Evolutionary conservation across 35 echinoderm and acorn worm genomes (phyloP).

Genomic region (Lytechinus variegatus): DNA sequence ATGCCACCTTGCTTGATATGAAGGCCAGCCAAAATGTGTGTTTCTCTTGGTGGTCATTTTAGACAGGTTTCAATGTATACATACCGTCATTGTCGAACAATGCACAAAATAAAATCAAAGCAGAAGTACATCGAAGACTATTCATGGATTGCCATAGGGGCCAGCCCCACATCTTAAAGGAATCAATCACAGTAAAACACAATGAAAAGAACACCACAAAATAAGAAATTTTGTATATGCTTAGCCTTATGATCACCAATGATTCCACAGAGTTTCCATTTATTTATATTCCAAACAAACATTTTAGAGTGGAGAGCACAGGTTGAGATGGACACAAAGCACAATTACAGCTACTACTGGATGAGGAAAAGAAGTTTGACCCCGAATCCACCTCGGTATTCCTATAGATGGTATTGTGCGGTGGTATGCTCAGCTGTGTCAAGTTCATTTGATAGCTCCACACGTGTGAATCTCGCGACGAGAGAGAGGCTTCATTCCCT

Average conservation of each 20-base stretch:
- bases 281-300: neutral
- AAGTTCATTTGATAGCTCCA: neutral
- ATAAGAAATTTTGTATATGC: neutral
- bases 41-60: no score
- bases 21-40: no score
- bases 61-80: neutral
- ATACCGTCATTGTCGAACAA: neutral
- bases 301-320: neutral
- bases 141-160: neutral
- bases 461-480: neutral
- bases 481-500: neutral
- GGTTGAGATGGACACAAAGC: neutral
- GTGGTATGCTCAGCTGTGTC: neutral
- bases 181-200: neutral
- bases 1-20: no score
- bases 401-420: neutral
- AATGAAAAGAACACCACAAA: neutral
- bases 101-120: neutral
- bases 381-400: neutral
- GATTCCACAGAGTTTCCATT: neutral
- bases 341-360: neutral
- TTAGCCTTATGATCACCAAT: neutral
- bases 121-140: neutral
- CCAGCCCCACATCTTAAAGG: neutral
- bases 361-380: neutral